Conservation (phyloP, 2,113 vertebrate species). For the Rhinoderma darwinii region DNA sequence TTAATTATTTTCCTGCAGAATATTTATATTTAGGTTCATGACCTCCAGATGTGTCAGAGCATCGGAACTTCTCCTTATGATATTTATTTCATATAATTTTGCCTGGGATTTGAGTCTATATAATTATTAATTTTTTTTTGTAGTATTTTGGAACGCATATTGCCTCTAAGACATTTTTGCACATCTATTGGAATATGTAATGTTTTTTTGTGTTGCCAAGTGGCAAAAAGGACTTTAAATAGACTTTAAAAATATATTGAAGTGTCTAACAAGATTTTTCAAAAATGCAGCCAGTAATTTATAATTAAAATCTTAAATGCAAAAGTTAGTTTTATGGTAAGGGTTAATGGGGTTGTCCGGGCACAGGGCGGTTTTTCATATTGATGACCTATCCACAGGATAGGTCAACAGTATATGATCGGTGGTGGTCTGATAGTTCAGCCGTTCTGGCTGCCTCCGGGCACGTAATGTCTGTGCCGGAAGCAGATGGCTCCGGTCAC, state of each 20-base stretch:
- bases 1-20: conserved; percentile 49
- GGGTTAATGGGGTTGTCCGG: too few species aligned
- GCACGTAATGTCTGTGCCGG: too few species aligned
- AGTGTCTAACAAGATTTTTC: neutral
- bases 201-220: neutral
- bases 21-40: conserved; percentile 44
- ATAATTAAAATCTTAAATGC: neutral
- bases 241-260: neutral
- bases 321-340: neutral
- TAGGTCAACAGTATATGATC: too few species aligned
- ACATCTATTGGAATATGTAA: neutral
- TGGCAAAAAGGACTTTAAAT: neutral
- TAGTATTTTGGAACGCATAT: neutral
- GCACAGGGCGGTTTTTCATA: too few species aligned
- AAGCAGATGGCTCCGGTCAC: too few species aligned
- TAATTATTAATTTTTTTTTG: neutral
- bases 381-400: too few species aligned
- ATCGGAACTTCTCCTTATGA: neutral
- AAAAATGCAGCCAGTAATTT: neutral
- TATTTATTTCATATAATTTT: neutral
- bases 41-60: conserved; percentile 39
- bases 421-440: too few species aligned
- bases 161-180: neutral
- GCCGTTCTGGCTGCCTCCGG: too few species aligned
- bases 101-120: neutral